Evolutionary conservation across 1,140 invertebrate genomes (phyloP).

Genomic region (Drosophila kohkoa): DNA sequence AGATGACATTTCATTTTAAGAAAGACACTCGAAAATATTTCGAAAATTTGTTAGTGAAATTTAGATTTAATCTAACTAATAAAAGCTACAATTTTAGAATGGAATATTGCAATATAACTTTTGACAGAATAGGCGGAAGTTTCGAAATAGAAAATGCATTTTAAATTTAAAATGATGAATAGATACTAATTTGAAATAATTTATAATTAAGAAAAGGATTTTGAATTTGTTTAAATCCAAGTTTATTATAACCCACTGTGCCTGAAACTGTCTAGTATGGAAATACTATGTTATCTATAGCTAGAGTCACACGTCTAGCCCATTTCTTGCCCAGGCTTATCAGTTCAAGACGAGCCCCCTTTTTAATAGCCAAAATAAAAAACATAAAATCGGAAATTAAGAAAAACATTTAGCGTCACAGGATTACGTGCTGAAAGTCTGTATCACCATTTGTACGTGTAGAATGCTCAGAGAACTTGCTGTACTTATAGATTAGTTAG

Average conservation of each 20-base stretch:
- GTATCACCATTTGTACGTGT: not conserved
- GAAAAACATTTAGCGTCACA: not conserved
- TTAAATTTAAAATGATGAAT: no score
- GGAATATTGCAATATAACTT: no score
- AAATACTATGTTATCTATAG: not conserved
- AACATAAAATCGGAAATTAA: not conserved
- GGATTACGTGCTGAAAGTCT: no score
- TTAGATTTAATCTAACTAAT: no score
- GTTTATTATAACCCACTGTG: not conserved
- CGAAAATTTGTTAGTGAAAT: no score
- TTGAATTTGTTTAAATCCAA: not conserved
- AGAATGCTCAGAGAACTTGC: not conserved
- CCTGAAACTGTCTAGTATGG: not conserved
- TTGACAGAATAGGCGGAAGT: no score
- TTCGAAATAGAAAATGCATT: no score
- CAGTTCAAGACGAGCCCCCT: slow-evolving; percentile 7
- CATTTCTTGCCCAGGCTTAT: not conserved
- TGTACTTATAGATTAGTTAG: not conserved
- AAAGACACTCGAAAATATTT: no score
- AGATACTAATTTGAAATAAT: no score
- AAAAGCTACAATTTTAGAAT: no score
- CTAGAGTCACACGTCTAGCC: not conserved
- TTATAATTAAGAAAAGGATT: no score
- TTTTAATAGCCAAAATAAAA: not conserved
- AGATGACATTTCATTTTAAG: no score